These are phyloP conservation scores for Chrysomallon squamiferum DNA, from an alignment of 1,140 invertebrate genomes.

Conservation along the genomic window DNA sequence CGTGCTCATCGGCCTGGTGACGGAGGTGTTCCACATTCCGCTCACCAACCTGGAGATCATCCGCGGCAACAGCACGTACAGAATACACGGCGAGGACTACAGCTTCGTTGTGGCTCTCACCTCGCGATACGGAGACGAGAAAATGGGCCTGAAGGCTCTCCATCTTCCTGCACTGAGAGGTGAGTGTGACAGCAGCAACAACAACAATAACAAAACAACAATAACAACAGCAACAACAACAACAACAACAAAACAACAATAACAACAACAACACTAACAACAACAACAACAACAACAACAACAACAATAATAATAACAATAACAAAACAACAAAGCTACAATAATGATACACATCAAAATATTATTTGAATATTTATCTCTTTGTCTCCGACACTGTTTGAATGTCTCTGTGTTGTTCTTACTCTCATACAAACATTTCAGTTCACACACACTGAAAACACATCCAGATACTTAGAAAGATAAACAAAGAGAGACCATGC, in stretches of 20 bases:
- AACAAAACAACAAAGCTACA: neutral
- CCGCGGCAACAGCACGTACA: conserved; percentile 39
- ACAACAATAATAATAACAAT: neutral
- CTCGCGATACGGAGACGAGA: conserved; percentile 20
- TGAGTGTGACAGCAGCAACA: conserved; percentile 6
- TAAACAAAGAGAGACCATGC: too few species aligned
- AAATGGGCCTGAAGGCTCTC: conserved; percentile 39
- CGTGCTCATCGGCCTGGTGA: conserved; percentile 42
- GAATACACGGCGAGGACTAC: conserved; percentile 34
- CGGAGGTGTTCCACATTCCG: conserved; percentile 38
- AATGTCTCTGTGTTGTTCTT: too few species aligned
- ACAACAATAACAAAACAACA: neutral
- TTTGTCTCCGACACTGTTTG: too few species aligned
- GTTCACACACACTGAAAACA: too few species aligned
- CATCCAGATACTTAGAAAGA: too few species aligned
- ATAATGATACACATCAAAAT: neutral
- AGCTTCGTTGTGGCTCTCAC: conserved; percentile 44
- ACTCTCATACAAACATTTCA: too few species aligned
- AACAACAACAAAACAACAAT: neutral
- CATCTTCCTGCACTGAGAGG: conserved; percentile 43
- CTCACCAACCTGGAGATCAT: conserved; percentile 43
- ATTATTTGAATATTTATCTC: neutral
- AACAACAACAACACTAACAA: neutral
- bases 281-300: neutral
- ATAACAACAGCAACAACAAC: neutral